A percentile compares a stretch with the other conserved stretches of the same genome.
phyloP scores from a whole-genome alignment of 2,113 vertebrate genomes.

The Psittacara wagleri region DNA sequence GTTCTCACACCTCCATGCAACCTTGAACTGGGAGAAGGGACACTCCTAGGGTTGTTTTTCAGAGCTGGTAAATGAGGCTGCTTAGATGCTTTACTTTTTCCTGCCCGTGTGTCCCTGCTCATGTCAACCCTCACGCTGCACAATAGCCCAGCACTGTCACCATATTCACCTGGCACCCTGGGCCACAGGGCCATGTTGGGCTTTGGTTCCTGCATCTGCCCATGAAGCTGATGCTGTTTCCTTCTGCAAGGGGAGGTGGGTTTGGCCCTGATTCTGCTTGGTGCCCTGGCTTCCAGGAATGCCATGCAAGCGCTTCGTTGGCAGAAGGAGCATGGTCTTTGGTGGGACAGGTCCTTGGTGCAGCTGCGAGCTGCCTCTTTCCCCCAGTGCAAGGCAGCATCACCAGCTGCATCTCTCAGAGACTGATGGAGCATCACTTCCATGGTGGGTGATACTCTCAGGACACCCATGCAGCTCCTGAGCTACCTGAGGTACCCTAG shows the following conservation, averaged over 20 bases:
- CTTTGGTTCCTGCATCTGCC: background rate
- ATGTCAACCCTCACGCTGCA: background rate
- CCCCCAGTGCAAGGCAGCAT: accelerated
- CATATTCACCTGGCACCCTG: background rate
- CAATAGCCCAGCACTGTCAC: accelerated
- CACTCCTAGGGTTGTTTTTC: accelerated
- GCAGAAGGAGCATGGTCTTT: background rate
- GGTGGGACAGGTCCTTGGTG: background rate
- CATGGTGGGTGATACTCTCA: accelerated
- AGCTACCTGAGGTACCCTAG: background rate
- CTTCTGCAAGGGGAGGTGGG: background rate
- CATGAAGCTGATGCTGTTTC: accelerated
- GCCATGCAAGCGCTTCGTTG: accelerated
- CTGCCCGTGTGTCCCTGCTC: background rate
- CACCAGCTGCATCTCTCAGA: accelerated
- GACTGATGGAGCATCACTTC: accelerated
- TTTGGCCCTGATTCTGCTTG: background rate
- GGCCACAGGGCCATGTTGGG: background rate
- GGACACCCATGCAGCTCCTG: background rate
- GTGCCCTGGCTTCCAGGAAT: background rate
- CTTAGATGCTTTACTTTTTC: conserved; percentile 16
- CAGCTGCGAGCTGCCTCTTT: background rate
- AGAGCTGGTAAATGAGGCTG: background rate
- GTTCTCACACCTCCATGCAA: background rate
- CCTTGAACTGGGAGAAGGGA: background rate